These are phyloP conservation scores for Heterodera schachtii DNA, from an alignment of 1,140 invertebrate genomes.

Conservation along the genomic window DNA sequence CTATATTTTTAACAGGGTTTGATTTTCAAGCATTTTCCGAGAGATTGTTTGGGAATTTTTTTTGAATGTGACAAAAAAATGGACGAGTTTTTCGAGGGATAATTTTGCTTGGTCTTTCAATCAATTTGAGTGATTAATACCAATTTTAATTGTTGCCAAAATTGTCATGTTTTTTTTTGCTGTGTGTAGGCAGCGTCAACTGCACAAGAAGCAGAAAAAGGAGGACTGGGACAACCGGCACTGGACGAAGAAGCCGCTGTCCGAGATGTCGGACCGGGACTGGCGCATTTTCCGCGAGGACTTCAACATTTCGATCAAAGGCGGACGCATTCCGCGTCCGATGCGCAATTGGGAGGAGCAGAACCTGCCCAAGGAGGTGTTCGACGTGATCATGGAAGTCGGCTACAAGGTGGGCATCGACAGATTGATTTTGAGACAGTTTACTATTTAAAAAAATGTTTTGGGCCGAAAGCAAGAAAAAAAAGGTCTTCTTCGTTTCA, in stretches of 20 bases:
- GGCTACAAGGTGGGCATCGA: conserved; percentile 78
- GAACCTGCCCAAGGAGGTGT: conserved; percentile 84
- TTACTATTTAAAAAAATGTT: too few species aligned
- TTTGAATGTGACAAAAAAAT: too few species aligned
- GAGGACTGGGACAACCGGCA: conserved; percentile 98
- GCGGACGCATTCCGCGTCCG: conserved; percentile 91
- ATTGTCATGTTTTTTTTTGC: conserved; percentile 39
- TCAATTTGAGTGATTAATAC: too few species aligned
- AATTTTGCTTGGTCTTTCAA: too few species aligned
- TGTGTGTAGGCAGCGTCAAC: conserved; percentile 37
- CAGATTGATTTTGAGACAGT: not conserved
- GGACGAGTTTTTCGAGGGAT: too few species aligned
- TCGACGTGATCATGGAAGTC: conserved; percentile 91
- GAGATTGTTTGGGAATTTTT: too few species aligned
- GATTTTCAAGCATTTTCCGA: too few species aligned
- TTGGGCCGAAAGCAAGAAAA: too few species aligned
- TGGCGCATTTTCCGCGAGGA: conserved; percentile 99
- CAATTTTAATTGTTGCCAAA: not conserved
- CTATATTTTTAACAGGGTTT: too few species aligned
- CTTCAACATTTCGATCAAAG: conserved; percentile 98
- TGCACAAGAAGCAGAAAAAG: conserved; percentile 71
- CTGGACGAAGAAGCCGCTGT: conserved; percentile 90
- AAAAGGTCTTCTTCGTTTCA: too few species aligned
- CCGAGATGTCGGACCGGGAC: conserved; percentile 98
- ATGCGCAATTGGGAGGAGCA: conserved; percentile 93